Evolutionary conservation across 1,140 invertebrate species (phyloP), one percentile per base, ranked within the genome.

Genomic region (Hycleus cichorii): DNA sequence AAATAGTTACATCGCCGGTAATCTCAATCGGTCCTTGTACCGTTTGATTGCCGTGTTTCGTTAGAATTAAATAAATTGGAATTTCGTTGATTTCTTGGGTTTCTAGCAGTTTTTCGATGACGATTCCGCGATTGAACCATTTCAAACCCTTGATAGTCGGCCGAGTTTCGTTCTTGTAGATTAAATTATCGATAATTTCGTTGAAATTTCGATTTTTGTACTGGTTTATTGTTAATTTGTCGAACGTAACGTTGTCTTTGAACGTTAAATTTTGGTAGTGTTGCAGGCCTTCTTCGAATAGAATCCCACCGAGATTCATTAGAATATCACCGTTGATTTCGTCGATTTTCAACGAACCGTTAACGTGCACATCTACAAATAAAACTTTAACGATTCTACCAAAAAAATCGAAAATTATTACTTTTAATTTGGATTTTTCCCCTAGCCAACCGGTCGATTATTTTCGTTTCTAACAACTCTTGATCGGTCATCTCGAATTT

Each of bases 111-210:
- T 68, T 65, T 5, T 57, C 38, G 3, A 73, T 71, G 38, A 43
- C 48, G 4, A 73, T 59, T 47, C 67, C 68, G 5, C 68, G 65
- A 26, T 50, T 6, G 49, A 71, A 73, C 2, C 24, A 25, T 59
- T 64, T 67, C 9, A 57, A 7, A 43, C 52, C 53, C 4, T 51
- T 9, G n/a, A 71, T 57, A 12, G 38, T 54, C n/a, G 67, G 11
- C 44, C 62, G 39, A 6, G 59, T 59, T 60, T 74, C 65, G 38
- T 68, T 67, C 58, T 70, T 73, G 38, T 59, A 69, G 12, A 74
- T 51, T 3, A 71, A 12, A 47, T 65, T 64, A 2, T 54, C 26
- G 6, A 64, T 6, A 39, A 66, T 68, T 11, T 56, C 27, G n/a
- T 69, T 44, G 45, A 71, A 71, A 45, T 46, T 10, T 0, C 64